A percentile compares a stretch with the other conserved stretches of the same genome.
Conservation (phyloP, 2,888 invertebrate genomes). For the Autographa pulchrina region DNA sequence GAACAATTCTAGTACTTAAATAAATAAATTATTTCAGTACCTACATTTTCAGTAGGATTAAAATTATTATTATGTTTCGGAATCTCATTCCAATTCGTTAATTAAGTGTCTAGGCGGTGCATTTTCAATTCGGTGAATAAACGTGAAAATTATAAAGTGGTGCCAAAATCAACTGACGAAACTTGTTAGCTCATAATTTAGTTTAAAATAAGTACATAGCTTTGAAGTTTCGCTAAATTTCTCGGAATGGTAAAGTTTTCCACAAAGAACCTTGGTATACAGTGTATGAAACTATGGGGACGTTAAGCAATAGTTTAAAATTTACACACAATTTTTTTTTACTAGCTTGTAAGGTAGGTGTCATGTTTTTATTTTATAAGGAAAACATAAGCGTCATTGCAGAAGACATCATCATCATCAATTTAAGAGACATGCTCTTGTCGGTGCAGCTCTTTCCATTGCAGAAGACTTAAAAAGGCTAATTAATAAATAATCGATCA, state of each 20-base stretch:
- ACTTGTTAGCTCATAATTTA: neutral
- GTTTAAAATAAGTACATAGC: neutral
- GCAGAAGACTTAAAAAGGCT: too few species aligned
- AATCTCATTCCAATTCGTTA: slow-evolving; percentile 22
- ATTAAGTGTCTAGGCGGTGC: slow-evolving; percentile 13
- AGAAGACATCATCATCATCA: too few species aligned
- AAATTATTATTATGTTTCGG: slow-evolving; percentile 10
- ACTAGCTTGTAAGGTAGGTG: too few species aligned
- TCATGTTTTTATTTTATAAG: too few species aligned
- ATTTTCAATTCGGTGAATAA: slow-evolving; percentile 24
- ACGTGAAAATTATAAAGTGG: slow-evolving; percentile 20
- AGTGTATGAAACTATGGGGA: neutral
- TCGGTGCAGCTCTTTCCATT: too few species aligned
- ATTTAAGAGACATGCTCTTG: too few species aligned
- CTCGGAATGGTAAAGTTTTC: neutral
- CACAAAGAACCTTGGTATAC: neutral
- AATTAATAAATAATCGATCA: too few species aligned
- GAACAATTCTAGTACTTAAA: too few species aligned
- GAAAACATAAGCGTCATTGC: too few species aligned
- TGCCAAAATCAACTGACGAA: neutral
- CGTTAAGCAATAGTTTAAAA: neutral
- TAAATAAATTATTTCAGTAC: too few species aligned
- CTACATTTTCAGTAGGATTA: neutral
- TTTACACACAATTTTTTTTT: neutral
- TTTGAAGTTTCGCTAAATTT: neutral